Percentiles rank a stretch among this genome's conserved stretches.
These are phyloP conservation scores for Fistularia commersonii DNA, from an alignment of 2,797 vertebrate species.

Conservation along the genomic window DNA sequence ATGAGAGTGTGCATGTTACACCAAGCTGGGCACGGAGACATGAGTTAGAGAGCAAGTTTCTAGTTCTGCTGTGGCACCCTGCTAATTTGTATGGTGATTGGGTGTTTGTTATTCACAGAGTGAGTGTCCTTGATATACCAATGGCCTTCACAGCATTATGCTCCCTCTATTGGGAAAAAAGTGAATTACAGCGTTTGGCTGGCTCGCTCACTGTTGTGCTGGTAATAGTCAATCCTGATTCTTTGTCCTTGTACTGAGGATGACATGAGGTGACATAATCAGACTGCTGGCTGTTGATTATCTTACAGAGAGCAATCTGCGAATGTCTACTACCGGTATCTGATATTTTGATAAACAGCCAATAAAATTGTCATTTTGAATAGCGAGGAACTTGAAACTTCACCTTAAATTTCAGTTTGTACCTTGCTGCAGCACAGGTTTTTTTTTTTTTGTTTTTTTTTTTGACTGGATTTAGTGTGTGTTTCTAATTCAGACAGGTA, in stretches of 20 bases:
- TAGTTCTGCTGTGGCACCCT: conserved; percentile 31
- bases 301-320: conserved; percentile 15
- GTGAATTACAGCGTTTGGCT: conserved; percentile 48
- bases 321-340: conserved; percentile 15
- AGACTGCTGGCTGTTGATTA: conserved; percentile 19
- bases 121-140: conserved; percentile 64
- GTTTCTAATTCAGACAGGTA: too few relatives aligned
- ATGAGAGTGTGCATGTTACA: conserved; percentile 2
- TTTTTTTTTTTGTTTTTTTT: too few relatives aligned
- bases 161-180: conserved; percentile 67
- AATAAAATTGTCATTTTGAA: too few relatives aligned
- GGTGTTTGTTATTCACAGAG: conserved; percentile 67
- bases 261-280: conserved; percentile 26
- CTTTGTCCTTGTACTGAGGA: conserved; percentile 8
- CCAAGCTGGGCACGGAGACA: conserved; percentile 28
- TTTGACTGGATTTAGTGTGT: too few relatives aligned
- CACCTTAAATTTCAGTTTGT: not conserved
- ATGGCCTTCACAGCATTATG: conserved; percentile 44
- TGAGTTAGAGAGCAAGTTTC: conserved; percentile 15
- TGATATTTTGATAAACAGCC: conserved; percentile 8
- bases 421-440: not conserved
- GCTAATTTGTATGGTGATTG: conserved; percentile 28
- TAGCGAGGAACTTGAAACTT: conserved; percentile 17
- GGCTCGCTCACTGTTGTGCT: conserved; percentile 4
- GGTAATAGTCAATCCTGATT: conserved; percentile 33